Conservation (phyloP, 2,797 vertebrate genomes). For the Sebastiscus tertius region DNA sequence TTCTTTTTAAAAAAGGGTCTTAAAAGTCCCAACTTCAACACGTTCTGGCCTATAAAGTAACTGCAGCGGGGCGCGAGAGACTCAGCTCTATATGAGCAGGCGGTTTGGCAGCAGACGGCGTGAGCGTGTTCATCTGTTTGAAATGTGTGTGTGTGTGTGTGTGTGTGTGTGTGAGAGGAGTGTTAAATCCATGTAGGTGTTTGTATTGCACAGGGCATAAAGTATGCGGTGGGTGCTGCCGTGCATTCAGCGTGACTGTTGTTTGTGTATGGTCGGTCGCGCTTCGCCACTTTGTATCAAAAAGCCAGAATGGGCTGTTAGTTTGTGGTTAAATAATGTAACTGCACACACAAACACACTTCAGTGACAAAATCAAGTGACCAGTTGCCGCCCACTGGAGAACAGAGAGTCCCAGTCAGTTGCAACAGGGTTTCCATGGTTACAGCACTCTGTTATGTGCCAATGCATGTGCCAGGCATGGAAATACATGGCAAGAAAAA, state of each 20-base stretch:
- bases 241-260: conserved; percentile 53
- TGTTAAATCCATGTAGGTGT: conserved; percentile 53
- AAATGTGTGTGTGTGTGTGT: conserved; percentile 41
- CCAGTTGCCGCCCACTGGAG: conserved; percentile 17
- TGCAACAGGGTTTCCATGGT: conserved; percentile 20
- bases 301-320: conserved; percentile 30
- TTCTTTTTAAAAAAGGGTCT: neutral
- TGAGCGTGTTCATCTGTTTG: conserved; percentile 38
- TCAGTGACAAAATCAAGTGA: conserved; percentile 20
- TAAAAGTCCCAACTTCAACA: conserved; percentile 45
- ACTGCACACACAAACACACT: conserved; percentile 47
- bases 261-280: conserved; percentile 61
- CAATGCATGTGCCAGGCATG: conserved; percentile 19
- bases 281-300: conserved; percentile 42
- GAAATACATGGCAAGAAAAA: conserved; percentile 18
- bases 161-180: conserved; percentile 28
- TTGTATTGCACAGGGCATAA: conserved; percentile 48
- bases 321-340: conserved; percentile 44
- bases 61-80: conserved; percentile 40
- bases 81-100: conserved; percentile 32
- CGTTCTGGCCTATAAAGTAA: conserved; percentile 61
- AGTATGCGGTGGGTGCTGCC: conserved; percentile 26
- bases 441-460: conserved; percentile 25
- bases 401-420: conserved; percentile 38
- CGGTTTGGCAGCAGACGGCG: conserved; percentile 36